A percentile compares a stretch with the other conserved stretches of the same genome.
These are phyloP conservation scores for Nymphalis polychloros DNA, from an alignment of 2,888 invertebrate genomes.

Conservation along the genomic window DNA sequence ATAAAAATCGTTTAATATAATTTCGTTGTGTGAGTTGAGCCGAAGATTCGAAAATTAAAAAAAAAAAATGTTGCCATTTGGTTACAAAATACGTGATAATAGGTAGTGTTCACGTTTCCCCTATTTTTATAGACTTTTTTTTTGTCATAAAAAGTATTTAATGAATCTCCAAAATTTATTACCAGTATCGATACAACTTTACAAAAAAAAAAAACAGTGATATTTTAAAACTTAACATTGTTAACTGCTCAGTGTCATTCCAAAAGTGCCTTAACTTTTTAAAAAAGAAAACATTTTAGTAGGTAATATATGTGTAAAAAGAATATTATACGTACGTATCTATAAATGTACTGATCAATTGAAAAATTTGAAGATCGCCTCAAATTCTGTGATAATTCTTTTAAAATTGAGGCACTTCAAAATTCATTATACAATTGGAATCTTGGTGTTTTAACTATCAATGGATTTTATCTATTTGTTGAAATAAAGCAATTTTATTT, in stretches of 20 bases:
- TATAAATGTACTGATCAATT: neutral
- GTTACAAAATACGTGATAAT: slow-evolving; percentile 70
- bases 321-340: slow-evolving; percentile 4
- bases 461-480: too few relatives aligned
- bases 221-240: slow-evolving; percentile 39
- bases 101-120: slow-evolving; percentile 48
- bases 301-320: slow-evolving; percentile 5
- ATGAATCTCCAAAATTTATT: slow-evolving; percentile 38
- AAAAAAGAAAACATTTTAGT: slow-evolving; percentile 15
- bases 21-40: slow-evolving; percentile 57
- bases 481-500: too few relatives aligned
- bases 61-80: slow-evolving; percentile 70
- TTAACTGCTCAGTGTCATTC: slow-evolving; percentile 74
- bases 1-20: slow-evolving; percentile 6
- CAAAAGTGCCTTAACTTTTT: slow-evolving; percentile 60
- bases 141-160: slow-evolving; percentile 48
- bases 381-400: slow-evolving; percentile 81
- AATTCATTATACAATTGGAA: slow-evolving; percentile 43
- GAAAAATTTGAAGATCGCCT: slow-evolving; percentile 70
- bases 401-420: slow-evolving; percentile 78
- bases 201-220: slow-evolving; percentile 4
- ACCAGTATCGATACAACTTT: slow-evolving; percentile 8
- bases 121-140: slow-evolving; percentile 52
- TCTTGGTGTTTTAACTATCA: neutral
- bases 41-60: slow-evolving; percentile 43